Percentiles rank a stretch among this genome's conserved stretches.
Evolutionary conservation across 2,888 invertebrate species (phyloP).

Genomic region (Ichneumoninae sp.): DNA sequence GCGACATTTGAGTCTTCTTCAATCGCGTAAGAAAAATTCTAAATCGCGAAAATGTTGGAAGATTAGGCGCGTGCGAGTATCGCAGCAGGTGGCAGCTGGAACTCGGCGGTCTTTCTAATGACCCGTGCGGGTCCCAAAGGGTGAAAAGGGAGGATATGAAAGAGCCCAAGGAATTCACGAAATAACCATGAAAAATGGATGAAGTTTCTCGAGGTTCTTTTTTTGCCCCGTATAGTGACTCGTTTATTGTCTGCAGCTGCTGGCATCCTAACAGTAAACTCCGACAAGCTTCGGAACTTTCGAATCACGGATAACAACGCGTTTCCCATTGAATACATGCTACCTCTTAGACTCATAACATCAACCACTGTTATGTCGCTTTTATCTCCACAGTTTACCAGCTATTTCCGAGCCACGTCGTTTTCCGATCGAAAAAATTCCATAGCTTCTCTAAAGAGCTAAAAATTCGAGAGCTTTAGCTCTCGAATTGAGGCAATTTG

Average conservation of each 20-base stretch:
- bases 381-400: slow-evolving; percentile 11
- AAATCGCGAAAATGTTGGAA: background rate
- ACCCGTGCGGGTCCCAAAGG: slow-evolving; percentile 21
- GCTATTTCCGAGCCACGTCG: background rate
- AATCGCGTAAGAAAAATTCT: background rate
- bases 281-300: slow-evolving; percentile 3
- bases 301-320: background rate
- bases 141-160: slow-evolving; percentile 11
- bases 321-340: slow-evolving; percentile 11
- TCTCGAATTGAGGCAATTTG: background rate
- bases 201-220: slow-evolving; percentile 41
- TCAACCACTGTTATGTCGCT: background rate
- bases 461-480: background rate
- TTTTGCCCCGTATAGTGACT: slow-evolving; percentile 6
- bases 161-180: slow-evolving; percentile 24
- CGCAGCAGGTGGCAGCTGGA: slow-evolving; percentile 28
- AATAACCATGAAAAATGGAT: slow-evolving; percentile 62
- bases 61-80: background rate
- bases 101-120: slow-evolving; percentile 33
- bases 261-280: slow-evolving; percentile 21
- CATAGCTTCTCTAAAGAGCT: background rate
- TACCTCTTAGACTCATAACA: background rate
- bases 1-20: background rate
- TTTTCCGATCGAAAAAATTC: background rate
- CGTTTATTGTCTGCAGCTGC: slow-evolving; percentile 29